phyloP scores from a whole-genome alignment of 2,888 invertebrate species.

The Apamea anceps region DNA sequence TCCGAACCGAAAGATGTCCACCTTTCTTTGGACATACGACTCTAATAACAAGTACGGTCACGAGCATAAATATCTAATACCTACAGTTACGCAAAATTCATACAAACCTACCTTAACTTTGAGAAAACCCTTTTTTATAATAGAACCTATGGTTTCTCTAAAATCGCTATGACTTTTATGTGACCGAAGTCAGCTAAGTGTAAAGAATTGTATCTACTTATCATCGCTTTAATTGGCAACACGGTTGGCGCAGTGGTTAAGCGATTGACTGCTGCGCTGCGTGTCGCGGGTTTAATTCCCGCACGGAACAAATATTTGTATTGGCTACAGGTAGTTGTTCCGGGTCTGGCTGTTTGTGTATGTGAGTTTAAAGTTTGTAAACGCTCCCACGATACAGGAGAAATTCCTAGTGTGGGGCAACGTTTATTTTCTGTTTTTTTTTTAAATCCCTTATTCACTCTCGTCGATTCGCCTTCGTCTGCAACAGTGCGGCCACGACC shows the following conservation, averaged over 20 bases:
- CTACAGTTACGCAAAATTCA: background rate
- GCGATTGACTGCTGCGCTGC: no score
- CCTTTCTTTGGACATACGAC: background rate
- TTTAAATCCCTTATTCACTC: no score
- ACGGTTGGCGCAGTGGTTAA: no score
- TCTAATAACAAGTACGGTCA: background rate
- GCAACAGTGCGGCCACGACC: constrained; percentile 38
- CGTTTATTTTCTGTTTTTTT: no score
- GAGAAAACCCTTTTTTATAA: background rate
- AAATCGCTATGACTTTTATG: background rate
- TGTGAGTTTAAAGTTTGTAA: no score
- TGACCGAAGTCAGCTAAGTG: background rate
- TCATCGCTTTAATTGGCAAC: no score
- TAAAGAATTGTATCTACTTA: background rate
- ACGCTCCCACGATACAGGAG: no score
- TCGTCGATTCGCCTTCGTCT: background rate
- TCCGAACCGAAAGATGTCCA: background rate
- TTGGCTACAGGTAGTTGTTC: no score
- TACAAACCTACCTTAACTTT: background rate
- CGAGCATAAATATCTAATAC: background rate
- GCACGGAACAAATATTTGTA: no score
- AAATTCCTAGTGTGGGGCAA: no score
- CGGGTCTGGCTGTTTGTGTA: no score
- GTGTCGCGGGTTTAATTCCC: no score
- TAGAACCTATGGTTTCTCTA: background rate